Conservation (phyloP, 2,113 vertebrate genomes). For the Echinops telfairi region DNA sequence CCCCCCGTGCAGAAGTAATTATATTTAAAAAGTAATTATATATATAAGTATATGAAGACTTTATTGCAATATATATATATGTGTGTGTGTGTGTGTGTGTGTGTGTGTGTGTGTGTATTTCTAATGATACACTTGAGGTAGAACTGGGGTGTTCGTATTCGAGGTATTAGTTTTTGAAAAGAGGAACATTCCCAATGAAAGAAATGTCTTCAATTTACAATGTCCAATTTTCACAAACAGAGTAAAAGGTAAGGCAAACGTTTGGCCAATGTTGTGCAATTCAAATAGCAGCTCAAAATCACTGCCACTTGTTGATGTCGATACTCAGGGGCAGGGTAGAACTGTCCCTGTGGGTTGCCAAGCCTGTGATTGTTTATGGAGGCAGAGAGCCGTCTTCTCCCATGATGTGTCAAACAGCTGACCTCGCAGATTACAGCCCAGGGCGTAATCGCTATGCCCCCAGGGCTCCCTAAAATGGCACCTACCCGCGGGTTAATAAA, state of each 20-base stretch:
- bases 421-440: no score
- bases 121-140: background rate
- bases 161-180: slow-evolving; percentile 1
- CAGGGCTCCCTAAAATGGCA: no score
- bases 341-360: no score
- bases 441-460: no score
- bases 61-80: background rate
- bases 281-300: slow-evolving; percentile 27
- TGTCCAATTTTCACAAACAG: background rate
- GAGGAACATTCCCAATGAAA: slow-evolving; percentile 3
- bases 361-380: no score
- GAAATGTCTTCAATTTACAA: slow-evolving; percentile 15
- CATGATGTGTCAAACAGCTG: no score
- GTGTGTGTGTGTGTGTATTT: no score
- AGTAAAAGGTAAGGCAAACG: background rate
- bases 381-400: no score
- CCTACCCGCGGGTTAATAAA: slow-evolving; percentile 13
- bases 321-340: no score
- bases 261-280: slow-evolving; percentile 51
- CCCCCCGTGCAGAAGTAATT: no score
- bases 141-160: background rate
- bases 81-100: no score
- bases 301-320: no score
- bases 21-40: background rate
- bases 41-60: background rate